These are phyloP conservation scores for Eupithecia centaureata DNA, from an alignment of 2,888 invertebrate genomes.

Conservation along the genomic window DNA sequence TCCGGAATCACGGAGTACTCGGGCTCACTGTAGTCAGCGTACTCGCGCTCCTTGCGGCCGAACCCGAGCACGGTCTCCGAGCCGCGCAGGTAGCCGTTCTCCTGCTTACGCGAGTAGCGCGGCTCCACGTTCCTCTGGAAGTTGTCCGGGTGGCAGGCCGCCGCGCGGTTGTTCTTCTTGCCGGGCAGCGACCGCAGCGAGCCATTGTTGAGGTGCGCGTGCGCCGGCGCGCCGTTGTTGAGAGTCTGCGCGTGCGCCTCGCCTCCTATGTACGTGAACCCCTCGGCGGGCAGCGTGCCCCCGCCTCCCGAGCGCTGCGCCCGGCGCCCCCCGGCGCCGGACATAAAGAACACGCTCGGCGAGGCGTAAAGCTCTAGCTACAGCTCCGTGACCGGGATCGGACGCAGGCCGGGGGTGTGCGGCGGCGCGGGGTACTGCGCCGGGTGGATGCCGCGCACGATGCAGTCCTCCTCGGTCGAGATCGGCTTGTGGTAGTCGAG, in stretches of 20 bases:
- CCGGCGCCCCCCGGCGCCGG: slow-evolving; percentile 82
- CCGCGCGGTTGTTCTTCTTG: slow-evolving; percentile 75
- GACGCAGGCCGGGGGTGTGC: slow-evolving; percentile 81
- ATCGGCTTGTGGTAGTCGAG: slow-evolving; percentile 95
- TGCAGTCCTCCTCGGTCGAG: slow-evolving; percentile 92
- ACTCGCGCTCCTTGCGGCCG: slow-evolving; percentile 67
- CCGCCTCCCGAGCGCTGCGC: slow-evolving; percentile 82
- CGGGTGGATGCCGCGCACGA: slow-evolving; percentile 86
- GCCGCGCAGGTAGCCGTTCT: slow-evolving; percentile 79
- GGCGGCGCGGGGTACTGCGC: slow-evolving; percentile 80
- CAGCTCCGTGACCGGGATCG: slow-evolving; percentile 96
- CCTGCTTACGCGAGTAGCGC: slow-evolving; percentile 80
- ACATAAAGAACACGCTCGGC: slow-evolving; percentile 91
- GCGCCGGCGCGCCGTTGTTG: slow-evolving; percentile 81
- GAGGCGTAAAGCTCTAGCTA: slow-evolving; percentile 98
- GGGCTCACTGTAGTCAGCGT: slow-evolving; percentile 74
- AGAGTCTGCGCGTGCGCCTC: slow-evolving; percentile 82
- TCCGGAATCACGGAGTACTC: slow-evolving; percentile 82
- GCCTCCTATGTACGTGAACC: slow-evolving; percentile 90
- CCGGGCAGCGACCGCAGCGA: slow-evolving; percentile 79
- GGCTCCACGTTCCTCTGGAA: slow-evolving; percentile 80
- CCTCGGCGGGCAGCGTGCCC: slow-evolving; percentile 87
- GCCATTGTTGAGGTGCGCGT: slow-evolving; percentile 77
- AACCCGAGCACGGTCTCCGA: slow-evolving; percentile 77
- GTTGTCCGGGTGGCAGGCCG: slow-evolving; percentile 78